Conservation (phyloP, 2,113 vertebrate species). For the Paralichthys olivaceus region DNA sequence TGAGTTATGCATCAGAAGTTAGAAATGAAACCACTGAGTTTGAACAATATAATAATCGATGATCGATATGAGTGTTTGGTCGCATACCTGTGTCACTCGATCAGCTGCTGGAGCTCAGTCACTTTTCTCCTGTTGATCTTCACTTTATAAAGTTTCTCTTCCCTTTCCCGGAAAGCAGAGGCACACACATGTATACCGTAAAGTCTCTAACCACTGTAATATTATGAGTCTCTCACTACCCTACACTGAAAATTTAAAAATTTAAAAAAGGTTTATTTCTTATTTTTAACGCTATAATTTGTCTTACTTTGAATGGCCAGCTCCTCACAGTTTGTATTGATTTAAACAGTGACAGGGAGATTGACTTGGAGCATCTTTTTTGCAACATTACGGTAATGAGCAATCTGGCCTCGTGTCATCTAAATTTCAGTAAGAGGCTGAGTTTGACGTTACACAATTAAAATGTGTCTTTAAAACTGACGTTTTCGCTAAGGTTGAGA, state of each 20-base stretch:
- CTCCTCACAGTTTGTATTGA: too few species aligned
- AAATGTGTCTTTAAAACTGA: too few species aligned
- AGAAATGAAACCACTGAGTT: too few species aligned
- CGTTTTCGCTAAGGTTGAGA: too few species aligned
- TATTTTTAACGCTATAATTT: too few species aligned
- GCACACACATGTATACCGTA: slow-evolving; percentile 50
- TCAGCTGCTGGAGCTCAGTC: slow-evolving; percentile 36
- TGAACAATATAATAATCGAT: too few species aligned
- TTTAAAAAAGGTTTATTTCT: too few species aligned
- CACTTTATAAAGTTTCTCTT: slow-evolving; percentile 18
- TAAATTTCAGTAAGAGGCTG: background rate
- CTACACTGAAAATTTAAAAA: too few species aligned
- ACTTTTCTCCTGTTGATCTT: background rate
- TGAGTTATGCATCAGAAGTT: too few species aligned
- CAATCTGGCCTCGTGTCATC: background rate
- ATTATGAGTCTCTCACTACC: too few species aligned
- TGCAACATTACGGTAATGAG: slow-evolving; percentile 53
- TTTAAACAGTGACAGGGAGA: background rate
- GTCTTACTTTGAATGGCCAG: too few species aligned
- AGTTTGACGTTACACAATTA: background rate
- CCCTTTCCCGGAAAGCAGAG: slow-evolving; percentile 74
- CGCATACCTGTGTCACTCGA: background rate
- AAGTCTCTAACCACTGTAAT: too few species aligned
- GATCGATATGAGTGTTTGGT: background rate
- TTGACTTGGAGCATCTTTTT: background rate